Evolutionary conservation across 2,797 vertebrate species (phyloP).

Genomic region (Lithobates sylvaticus): DNA sequence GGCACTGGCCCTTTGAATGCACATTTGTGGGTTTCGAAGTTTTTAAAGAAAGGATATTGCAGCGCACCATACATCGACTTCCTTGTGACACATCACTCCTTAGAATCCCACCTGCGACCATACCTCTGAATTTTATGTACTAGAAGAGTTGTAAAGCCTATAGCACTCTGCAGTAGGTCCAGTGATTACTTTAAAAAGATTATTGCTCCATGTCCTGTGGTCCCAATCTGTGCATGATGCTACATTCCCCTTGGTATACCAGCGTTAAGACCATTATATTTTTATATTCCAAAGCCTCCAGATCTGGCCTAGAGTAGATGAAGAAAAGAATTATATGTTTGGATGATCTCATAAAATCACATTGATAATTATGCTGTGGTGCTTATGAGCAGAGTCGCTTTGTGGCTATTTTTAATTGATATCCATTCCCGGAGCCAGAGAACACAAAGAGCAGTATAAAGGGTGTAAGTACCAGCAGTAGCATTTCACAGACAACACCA

Average conservation of each 20-base stretch:
- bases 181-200: not conserved
- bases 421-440: constrained; percentile 43
- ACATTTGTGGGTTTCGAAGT: no score
- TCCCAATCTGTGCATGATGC: constrained; percentile 6
- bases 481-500: constrained; percentile 83
- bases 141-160: not conserved
- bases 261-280: constrained; percentile 26
- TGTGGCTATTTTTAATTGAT: constrained; percentile 53
- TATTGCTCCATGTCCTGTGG: not conserved
- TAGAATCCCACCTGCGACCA: not conserved
- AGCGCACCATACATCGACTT: no score
- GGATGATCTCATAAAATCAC: constrained; percentile 38
- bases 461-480: constrained; percentile 73
- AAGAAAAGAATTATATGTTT: constrained; percentile 46
- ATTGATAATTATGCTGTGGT: constrained; percentile 43
- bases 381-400: constrained; percentile 29
- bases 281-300: constrained; percentile 10
- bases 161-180: not conserved
- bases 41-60: no score
- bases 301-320: constrained; percentile 27
- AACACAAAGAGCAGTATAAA: constrained; percentile 62
- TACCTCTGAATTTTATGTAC: not conserved
- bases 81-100: no score
- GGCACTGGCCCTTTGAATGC: no score
- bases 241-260: not conserved